Base-by-base conservation (phyloP, 2,797 vertebrate species). In the Sebastes nivosus region DNA sequence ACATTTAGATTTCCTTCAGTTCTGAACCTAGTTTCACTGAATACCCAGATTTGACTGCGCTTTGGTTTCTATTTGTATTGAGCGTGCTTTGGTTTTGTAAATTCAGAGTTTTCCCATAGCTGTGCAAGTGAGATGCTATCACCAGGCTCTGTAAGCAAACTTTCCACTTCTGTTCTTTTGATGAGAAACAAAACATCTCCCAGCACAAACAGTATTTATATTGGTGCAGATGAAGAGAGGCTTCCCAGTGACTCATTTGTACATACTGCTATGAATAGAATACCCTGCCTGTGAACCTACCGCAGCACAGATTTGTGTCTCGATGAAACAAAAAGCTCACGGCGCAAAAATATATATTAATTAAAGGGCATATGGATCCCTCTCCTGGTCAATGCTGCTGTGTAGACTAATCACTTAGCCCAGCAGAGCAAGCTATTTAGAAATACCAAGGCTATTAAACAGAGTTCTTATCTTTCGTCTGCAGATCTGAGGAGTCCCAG, bases 191-290 rank as follows among this genome's bases (percentile, higher is more conserved):
- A 89, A 91, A 81, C 73, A 63, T 80, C 67, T 75, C 74, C 52
- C 68, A 85, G 78, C 72, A 77, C 82, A 87, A 84, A 86, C 24
- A 69, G 70, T 29, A 78, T 86, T 88, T 70, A 59, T 90, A 67
- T 65, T 22, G 82, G 63, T 13, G 27, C 66, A 81, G 82, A 88
- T 83, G 79, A 89, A 88, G 70, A 83, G 70, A 78, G 66, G 81
- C 85, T 91, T 91, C 77, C 69, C 82, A 73, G 60, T 79, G 81
- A 83, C 64, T 90, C 82, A 79, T 85, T 85, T 80, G 14, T 60
- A 67, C 66, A 69, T 46, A 55, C 9, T 20, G 69, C 89, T 90
- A 80, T 88, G 91, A 94, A 92, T 91, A 90, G 87, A 90, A 70
- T 42, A 88, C 36, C 88, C 87, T 71, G 81, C 73, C 50, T 66